A percentile compares a stretch with the other conserved stretches of the same genome.
phyloP scores from a whole-genome alignment of 2,797 vertebrate species.

The Gymnocypris eckloni region DNA sequence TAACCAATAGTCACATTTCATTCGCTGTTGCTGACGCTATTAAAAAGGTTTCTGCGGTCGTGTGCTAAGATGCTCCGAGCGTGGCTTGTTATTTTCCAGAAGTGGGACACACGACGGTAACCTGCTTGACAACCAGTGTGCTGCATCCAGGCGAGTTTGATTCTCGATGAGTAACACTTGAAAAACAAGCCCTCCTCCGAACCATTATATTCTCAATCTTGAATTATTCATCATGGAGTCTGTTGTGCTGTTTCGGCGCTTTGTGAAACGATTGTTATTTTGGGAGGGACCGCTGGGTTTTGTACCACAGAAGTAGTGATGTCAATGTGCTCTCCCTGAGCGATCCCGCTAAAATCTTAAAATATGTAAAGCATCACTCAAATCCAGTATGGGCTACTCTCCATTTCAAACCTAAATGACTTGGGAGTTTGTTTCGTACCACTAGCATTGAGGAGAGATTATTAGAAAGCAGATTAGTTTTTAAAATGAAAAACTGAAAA shows the following conservation, averaged over 20 bases:
- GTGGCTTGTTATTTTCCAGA: slow-evolving; percentile 27
- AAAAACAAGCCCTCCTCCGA: slow-evolving; percentile 1
- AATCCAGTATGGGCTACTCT: slow-evolving; percentile 23
- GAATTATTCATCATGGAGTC: slow-evolving; percentile 55
- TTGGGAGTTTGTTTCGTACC: slow-evolving; percentile 29
- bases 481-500: slow-evolving; percentile 7
- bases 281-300: slow-evolving; percentile 19
- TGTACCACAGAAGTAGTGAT: slow-evolving; percentile 6
- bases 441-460: not conserved
- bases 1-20: not conserved
- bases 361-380: slow-evolving; percentile 51
- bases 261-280: slow-evolving; percentile 48
- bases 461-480: slow-evolving; percentile 40
- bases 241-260: slow-evolving; percentile 18
- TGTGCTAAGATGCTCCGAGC: not conserved
- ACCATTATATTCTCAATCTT: slow-evolving; percentile 25
- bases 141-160: slow-evolving; percentile 14
- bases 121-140: slow-evolving; percentile 28
- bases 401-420: slow-evolving; percentile 29
- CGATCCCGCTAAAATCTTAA: slow-evolving; percentile 44
- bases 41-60: not conserved
- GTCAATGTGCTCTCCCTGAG: slow-evolving; percentile 26
- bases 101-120: slow-evolving; percentile 13
- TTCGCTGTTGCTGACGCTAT: slow-evolving; percentile 20
- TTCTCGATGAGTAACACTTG: slow-evolving; percentile 30